A percentile compares a stretch with the other conserved stretches of the same genome.
Conservation (phyloP, 2,113 vertebrate species). For the Elephas maximus region DNA sequence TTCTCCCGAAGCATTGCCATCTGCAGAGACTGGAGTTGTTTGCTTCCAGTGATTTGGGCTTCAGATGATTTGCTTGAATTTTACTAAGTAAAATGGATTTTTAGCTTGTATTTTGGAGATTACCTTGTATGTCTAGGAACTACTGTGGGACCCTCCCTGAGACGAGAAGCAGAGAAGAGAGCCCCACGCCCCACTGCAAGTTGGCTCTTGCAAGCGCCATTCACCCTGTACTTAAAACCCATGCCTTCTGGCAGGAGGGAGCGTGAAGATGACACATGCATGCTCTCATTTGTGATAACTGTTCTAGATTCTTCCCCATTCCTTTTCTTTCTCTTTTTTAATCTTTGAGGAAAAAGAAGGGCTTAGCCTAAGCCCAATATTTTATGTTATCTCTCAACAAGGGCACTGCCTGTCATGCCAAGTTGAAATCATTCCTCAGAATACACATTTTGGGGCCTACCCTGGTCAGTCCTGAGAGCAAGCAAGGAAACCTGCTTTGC, state of each 20-base stretch:
- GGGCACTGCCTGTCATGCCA: rapidly evolving
- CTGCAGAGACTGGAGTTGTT: neutral
- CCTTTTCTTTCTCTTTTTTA: neutral
- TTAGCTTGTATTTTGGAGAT: too few relatives aligned
- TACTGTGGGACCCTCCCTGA: neutral
- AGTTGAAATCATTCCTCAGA: neutral
- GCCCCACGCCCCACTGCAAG: rapidly evolving
- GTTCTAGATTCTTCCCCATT: rapidly evolving
- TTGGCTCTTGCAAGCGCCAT: neutral
- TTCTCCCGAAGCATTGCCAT: rapidly evolving
- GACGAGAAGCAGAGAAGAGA: neutral
- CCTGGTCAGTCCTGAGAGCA: rapidly evolving
- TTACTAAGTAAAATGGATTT: rapidly evolving
- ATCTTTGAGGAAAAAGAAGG: neutral
- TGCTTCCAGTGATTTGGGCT: neutral
- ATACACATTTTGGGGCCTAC: rapidly evolving
- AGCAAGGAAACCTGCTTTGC: too few relatives aligned
- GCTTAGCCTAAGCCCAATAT: neutral
- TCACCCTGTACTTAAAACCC: too few relatives aligned
- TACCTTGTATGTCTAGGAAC: rapidly evolving
- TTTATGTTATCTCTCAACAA: neutral
- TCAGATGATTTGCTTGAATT: neutral
- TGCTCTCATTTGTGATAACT: rapidly evolving
- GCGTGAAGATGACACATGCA: rapidly evolving
- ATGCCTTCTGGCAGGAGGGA: rapidly evolving